These are phyloP conservation scores for Hecatera dysodea DNA, from an alignment of 2,888 invertebrate species.

Conservation along the genomic window DNA sequence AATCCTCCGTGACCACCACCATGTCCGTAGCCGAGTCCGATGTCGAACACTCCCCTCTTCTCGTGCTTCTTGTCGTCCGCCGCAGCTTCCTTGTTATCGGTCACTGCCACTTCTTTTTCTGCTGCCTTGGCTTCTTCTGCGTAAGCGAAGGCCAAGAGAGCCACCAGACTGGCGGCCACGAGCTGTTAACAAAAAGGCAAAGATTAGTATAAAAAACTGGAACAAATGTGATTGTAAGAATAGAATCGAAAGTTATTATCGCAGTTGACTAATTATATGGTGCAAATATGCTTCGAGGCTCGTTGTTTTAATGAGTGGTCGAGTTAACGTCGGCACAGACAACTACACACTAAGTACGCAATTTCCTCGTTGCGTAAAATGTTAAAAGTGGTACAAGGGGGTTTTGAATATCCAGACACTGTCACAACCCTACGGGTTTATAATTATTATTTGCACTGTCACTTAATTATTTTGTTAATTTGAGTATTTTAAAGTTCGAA, in stretches of 20 bases:
- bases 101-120: conserved; percentile 91
- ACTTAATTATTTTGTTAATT: conserved; percentile 68
- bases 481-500: conserved; percentile 69
- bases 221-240: conserved; percentile 69
- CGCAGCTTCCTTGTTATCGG: conserved; percentile 90
- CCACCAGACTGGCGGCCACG: conserved; percentile 92
- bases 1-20: conserved; percentile 64
- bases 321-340: conserved; percentile 71
- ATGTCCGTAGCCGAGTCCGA: conserved; percentile 88
- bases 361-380: conserved; percentile 81
- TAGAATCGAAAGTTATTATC: conserved; percentile 74
- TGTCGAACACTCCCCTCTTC: conserved; percentile 93
- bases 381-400: conserved; percentile 73
- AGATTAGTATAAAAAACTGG: conserved; percentile 65
- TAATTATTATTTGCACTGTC: conserved; percentile 71
- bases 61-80: conserved; percentile 93
- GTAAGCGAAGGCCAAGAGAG: conserved; percentile 90
- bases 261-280: conserved; percentile 77
- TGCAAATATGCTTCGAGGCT: conserved; percentile 70
- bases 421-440: conserved; percentile 66
- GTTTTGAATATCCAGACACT: conserved; percentile 69
- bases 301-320: conserved; percentile 74
- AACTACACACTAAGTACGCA: conserved; percentile 77
- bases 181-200: conserved; percentile 79
- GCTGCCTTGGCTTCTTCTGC: conserved; percentile 91